Evolutionary conservation across 1,140 invertebrate species (phyloP), one percentile per base, ranked within the genome.

Genomic region (Tetragnatha versicolor): DNA sequence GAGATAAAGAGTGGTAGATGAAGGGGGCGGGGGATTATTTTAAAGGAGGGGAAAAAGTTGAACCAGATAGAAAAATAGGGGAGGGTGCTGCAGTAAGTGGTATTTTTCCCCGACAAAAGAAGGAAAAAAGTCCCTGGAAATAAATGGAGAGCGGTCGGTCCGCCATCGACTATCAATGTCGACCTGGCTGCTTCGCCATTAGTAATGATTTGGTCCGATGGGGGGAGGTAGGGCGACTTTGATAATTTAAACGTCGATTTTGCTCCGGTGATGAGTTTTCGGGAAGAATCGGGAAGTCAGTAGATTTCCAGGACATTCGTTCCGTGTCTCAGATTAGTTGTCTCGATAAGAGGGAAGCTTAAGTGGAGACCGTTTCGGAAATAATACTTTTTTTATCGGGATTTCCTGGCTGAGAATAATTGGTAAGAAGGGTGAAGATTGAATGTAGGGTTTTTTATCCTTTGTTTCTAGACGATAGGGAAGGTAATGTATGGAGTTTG

Each of bases 241-340:
- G 69, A 73, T 73, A 73, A 73, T 73, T 73, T 73, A 73, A 73
- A 60, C 69, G 69, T 73, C 69, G 69, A 73, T 73, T 73, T 65
- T 47, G 35, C 22, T 29, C 31, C 69, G 51, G 45, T 73, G 69
- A 73, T 73, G 69, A 60, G 22, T 73, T 73, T 65, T 73, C 27
- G 31, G 51, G 37, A 60, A 53, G 53, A 53, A 73, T 27, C 5
- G 29, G 49, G 45, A 65, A 65, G 61, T 65, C 61, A 33, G 27
- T 58, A 58, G 55, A 58, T 58, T 58, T 66, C 42, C 63, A 25
- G 29, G 49, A 70, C 68, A 55, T 70, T 70, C 47, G 68, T 53
- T 49, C 47, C 31, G 39, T 70, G 33, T 55, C 35, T 70, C 27
- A 55, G 47, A 55, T 49, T 37, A 70, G 49, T 49, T 70, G 47